Conservation (phyloP, 2,888 invertebrate genomes). For the Drosophila ustulata region DNA sequence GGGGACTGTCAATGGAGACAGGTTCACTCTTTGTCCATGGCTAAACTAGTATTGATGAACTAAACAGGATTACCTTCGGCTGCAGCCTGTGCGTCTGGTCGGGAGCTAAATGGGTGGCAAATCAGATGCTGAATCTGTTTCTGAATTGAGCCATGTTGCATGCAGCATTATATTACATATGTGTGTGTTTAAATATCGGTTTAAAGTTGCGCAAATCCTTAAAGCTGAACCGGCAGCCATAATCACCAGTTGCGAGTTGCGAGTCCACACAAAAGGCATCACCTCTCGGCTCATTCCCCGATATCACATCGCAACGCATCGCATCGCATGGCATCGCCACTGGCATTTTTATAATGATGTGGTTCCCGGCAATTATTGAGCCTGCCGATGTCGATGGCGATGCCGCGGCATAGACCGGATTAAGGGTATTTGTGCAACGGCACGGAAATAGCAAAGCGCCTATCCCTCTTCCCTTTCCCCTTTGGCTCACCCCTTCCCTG, state of each 20-base stretch:
- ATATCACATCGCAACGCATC: neutral
- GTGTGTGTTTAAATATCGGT: neutral
- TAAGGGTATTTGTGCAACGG: slow-evolving; percentile 64
- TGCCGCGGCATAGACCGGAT: slow-evolving; percentile 39
- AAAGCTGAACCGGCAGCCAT: slow-evolving; percentile 45
- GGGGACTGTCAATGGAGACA: slow-evolving; percentile 38
- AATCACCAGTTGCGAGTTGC: slow-evolving; percentile 40
- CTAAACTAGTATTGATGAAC: slow-evolving; percentile 78
- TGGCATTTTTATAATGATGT: slow-evolving; percentile 61
- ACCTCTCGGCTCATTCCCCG: neutral
- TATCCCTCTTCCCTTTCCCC: neutral
- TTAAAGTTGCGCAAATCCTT: slow-evolving; percentile 60
- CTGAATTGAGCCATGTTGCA: slow-evolving; percentile 6
- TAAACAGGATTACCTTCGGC: slow-evolving; percentile 69
- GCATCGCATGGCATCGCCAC: slow-evolving; percentile 1
- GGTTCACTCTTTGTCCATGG: slow-evolving; percentile 66
- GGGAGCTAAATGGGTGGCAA: slow-evolving; percentile 36
- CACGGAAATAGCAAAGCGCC: slow-evolving; percentile 44
- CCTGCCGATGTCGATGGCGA: neutral
- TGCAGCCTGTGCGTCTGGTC: neutral
- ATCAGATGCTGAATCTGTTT: slow-evolving; percentile 18
- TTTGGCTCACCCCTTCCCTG: neutral
- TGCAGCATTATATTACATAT: slow-evolving; percentile 24
- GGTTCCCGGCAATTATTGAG: slow-evolving; percentile 54
- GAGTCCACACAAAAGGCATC: slow-evolving; percentile 9